These are phyloP conservation scores for Mastomys natalensis DNA, from an alignment of 2,113 vertebrate species.

Conservation along the genomic window DNA sequence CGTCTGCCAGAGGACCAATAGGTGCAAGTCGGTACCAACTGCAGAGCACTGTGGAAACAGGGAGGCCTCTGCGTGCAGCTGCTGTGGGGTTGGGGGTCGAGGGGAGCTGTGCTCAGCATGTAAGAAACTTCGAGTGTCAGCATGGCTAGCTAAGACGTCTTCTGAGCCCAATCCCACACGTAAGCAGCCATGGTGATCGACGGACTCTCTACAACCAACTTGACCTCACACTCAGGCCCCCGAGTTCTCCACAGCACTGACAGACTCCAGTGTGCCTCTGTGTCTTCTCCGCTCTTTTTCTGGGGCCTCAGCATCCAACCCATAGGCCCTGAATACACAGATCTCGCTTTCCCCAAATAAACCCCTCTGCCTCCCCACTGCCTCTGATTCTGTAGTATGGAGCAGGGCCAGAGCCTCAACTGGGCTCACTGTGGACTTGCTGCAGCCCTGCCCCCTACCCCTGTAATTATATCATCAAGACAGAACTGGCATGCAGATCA, in stretches of 20 bases:
- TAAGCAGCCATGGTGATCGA: fast-evolving
- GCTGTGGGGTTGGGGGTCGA: too few relatives aligned
- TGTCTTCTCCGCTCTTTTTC: neutral
- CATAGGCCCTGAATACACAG: fast-evolving
- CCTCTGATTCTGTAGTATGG: fast-evolving
- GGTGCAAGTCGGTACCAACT: neutral
- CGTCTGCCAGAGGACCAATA: neutral
- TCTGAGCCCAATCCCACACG: fast-evolving
- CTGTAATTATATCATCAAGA: neutral
- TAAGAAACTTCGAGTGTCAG: too few relatives aligned
- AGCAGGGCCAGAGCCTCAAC: neutral
- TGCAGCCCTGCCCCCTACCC: neutral
- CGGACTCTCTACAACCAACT: neutral
- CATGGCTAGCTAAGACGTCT: neutral
- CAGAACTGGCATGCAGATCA: neutral
- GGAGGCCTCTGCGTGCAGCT: neutral
- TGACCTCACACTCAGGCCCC: neutral
- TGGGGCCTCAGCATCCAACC: fast-evolving
- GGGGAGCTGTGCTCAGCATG: neutral
- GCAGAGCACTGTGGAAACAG: fast-evolving
- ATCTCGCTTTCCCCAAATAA: neutral
- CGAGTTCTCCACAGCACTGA: fast-evolving
- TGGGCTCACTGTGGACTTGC: fast-evolving
- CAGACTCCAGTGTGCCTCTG: neutral
- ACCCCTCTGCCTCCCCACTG: neutral